Evolutionary conservation across 2,797 vertebrate genomes (phyloP), one percentile per base, ranked within the genome.

Genomic region (Enteromius trimaculatus): DNA sequence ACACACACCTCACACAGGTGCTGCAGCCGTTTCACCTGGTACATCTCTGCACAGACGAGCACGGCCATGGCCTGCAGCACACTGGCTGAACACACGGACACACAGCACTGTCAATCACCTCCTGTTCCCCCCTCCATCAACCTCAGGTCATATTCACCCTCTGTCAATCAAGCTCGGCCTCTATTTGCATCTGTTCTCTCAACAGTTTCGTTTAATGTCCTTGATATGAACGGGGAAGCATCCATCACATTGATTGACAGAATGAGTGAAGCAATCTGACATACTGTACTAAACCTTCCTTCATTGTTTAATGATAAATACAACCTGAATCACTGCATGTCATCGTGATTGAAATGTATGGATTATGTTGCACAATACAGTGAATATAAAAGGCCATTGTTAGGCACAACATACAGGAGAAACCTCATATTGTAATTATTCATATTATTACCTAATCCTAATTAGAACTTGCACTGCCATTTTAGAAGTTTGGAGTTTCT

Each of bases 31-130:
- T 97, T 96, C 77, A 99, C 97, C 86, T 99, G 98, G 92, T 99
- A 99, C 98, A 99, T 99, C 93, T 99, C 98, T 0, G 98, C 97
- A 79, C 97, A 99, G 88, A 99, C 96, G 85, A 99, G 89, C 89
- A 99, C 96, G 3, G 98, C 97, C 97, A 99, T 98, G 19, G 97
- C 98, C 91, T 99, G 98, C 79, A 97, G 93, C 91, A 99, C 96
- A 86, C 97, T 97, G 80, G 96, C 98, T 99, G 90, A 75, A 90
- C 86, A 92, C 88, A 89, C 85, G 90, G 78, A 91, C 77, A 58
- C 51, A 68, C 83, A 51, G n/a, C 8, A 10, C 70, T 81, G 70
- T 89, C 82, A 88, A 34, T 80, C 80, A 82, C 58, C 29, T 51
- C 19, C 47, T 29, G 26, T 7, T 58, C 49, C 37, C 55, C 71